Conservation (phyloP, 30 jellyfish, hydroid and myxozoan genomes). For the Aurelia aurita region DNA sequence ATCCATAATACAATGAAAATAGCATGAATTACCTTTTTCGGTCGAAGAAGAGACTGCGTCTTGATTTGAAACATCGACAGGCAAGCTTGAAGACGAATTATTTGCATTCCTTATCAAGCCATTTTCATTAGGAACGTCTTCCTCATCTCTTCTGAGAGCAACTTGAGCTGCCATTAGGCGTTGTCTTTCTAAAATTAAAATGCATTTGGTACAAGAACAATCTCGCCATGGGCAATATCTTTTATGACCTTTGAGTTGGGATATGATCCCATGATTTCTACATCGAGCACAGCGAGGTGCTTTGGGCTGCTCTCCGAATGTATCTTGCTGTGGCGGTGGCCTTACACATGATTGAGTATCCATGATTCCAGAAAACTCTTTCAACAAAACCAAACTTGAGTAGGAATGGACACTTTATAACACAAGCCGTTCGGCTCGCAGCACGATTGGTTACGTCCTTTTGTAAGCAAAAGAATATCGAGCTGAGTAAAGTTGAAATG, state of each 20-base stretch:
- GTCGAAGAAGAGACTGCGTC: conserved; percentile 69
- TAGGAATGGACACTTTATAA: too few relatives aligned
- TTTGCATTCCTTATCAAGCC: conserved; percentile 26
- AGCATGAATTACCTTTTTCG: conserved; percentile 40
- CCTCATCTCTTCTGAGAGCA: conserved; percentile 85
- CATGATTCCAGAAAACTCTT: conserved; percentile 22
- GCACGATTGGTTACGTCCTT: too few relatives aligned
- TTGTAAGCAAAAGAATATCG: background rate
- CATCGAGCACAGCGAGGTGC: conserved; percentile 94
- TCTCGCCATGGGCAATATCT: conserved; percentile 91
- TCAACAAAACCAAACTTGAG: background rate
- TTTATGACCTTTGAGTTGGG: conserved; percentile 88
- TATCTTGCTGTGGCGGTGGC: conserved; percentile 40
- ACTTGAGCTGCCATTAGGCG: conserved; percentile 93
- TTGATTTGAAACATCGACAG: conserved; percentile 32
- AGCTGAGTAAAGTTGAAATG: background rate
- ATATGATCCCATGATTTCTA: conserved; percentile 84
- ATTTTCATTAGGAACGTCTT: conserved; percentile 62
- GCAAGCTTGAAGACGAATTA: conserved; percentile 8
- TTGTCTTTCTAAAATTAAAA: conserved; percentile 80
- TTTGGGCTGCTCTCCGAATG: conserved; percentile 75
- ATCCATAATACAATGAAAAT: too few relatives aligned
- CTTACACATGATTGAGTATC: conserved; percentile 64
- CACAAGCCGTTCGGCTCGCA: too few relatives aligned
- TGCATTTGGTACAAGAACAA: conserved; percentile 84